Evolutionary conservation across 2,113 vertebrate species (phyloP), one percentile per base, ranked within the genome.

Genomic region (Poicephalus gulielmi): DNA sequence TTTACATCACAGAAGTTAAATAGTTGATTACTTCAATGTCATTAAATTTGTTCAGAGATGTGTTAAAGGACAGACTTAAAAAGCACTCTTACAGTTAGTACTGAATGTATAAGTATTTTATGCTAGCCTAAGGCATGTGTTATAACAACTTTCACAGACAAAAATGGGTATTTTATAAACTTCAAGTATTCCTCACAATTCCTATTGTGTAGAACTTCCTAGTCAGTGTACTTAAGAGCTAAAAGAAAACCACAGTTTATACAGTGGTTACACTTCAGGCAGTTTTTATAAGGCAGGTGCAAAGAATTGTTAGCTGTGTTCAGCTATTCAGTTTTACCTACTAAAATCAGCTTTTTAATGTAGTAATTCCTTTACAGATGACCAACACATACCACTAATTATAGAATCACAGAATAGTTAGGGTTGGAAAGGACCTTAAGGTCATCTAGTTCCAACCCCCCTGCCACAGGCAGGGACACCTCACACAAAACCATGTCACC

Each of bases 331-430:
- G 7, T 60, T 59, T 47, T 11, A 46, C 15, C 41, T 35, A 17
- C 2, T 39, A 28, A 35, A 85, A 60, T 5, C 22, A 71, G 8
- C 13, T 71, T 76, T 35, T 14, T 5, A n/a, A 59, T 59, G 4
- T 4, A 55, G 3, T 1, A 28, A 3, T 64, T 53, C 3, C 27
- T 17, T 66, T 47, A 5, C 28, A 62, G 25, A 23, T 22, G 30
- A n/a, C 27, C 53, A 73, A 52, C 31, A 46, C 30, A 22, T 0
- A 9, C 0, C 3, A 13, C 28, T 37, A 17, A 41, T 22, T 23
- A 33, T 8, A 49, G 47, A 25, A 25, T 49, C 47, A 49, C 7
- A 25, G 24, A 49, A 49, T 25, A 49, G 24, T 49, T 49, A 13
- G 47, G 47, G 47, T 49, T 49, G 47, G 0, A 49, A 25, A 49